These are phyloP conservation scores for Sabatieria punctata DNA, from an alignment of 2,888 invertebrate genomes.

Conservation along the genomic window DNA sequence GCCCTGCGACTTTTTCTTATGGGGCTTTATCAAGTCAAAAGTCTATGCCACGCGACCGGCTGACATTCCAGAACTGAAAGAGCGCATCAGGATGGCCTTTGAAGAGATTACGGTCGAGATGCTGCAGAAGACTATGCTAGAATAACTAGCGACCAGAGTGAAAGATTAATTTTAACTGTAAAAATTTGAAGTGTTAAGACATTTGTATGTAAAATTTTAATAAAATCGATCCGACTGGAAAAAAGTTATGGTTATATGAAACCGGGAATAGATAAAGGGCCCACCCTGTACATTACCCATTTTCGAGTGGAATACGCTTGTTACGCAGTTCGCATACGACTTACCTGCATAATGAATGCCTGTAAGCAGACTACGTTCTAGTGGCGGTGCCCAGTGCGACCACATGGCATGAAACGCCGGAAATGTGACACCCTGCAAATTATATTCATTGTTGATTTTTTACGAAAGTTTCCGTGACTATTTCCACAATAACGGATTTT, in stretches of 20 bases:
- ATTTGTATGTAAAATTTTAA: no score
- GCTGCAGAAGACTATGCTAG: not conserved
- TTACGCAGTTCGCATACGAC: no score
- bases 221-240: no score
- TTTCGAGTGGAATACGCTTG: no score
- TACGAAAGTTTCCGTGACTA: constrained; percentile 1
- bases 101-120: not conserved
- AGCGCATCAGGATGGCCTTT: constrained; percentile 3
- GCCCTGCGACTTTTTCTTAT: constrained; percentile 3
- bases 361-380: constrained; percentile 73
- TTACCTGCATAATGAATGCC: constrained; percentile 40
- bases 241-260: no score
- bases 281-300: no score
- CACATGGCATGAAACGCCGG: constrained; percentile 86
- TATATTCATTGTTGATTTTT: constrained; percentile 25
- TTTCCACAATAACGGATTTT: not conserved
- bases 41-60: constrained; percentile 1
- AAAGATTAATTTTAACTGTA: no score
- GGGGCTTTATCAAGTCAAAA: constrained; percentile 2
- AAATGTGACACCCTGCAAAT: constrained; percentile 51
- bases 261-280: no score
- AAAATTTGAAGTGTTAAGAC: no score
- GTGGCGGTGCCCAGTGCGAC: constrained; percentile 76
- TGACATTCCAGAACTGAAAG: not conserved
- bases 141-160: no score